Evolutionary conservation across 2,797 vertebrate genomes (phyloP).

Genomic region (Pseudochaenichthys georgianus): DNA sequence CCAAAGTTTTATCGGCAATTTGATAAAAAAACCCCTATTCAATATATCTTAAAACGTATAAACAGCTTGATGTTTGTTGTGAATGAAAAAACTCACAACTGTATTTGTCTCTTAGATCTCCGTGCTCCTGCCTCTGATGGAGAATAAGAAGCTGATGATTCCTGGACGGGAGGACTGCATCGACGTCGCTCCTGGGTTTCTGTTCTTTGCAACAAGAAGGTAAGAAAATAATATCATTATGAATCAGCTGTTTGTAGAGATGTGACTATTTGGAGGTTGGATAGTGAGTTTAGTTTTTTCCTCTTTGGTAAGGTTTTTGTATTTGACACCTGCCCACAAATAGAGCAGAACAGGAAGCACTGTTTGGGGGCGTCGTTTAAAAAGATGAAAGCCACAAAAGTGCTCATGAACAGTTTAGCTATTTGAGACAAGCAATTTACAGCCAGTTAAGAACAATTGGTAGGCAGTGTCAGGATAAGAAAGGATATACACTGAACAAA

Average conservation of each 20-base stretch:
- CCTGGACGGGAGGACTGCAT: constrained; percentile 94
- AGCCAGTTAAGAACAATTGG: not conserved
- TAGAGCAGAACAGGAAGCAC: too few species aligned
- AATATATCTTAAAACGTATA: not conserved
- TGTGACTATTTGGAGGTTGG: not conserved
- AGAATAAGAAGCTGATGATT: constrained; percentile 93
- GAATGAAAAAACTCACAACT: not conserved
- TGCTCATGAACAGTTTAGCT: not conserved
- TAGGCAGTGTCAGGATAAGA: not conserved
- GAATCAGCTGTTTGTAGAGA: not conserved
- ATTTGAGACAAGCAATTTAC: not conserved
- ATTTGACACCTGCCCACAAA: too few species aligned
- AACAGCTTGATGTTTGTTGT: not conserved
- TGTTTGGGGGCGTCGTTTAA: too few species aligned
- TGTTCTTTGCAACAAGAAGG: constrained; percentile 98
- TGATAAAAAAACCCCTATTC: not conserved
- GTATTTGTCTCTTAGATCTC: constrained; percentile 87
- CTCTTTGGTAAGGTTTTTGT: too few species aligned
- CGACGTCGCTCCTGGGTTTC: constrained; percentile 93
- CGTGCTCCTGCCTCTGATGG: constrained; percentile 94
- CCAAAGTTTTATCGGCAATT: too few species aligned
- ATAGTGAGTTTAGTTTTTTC: too few species aligned
- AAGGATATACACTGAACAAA: too few species aligned
- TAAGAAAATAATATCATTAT: constrained; percentile 57
- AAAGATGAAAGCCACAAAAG: not conserved